These are phyloP conservation scores for Sericinus montela DNA, from an alignment of 2,888 invertebrate species.

Conservation along the genomic window DNA sequence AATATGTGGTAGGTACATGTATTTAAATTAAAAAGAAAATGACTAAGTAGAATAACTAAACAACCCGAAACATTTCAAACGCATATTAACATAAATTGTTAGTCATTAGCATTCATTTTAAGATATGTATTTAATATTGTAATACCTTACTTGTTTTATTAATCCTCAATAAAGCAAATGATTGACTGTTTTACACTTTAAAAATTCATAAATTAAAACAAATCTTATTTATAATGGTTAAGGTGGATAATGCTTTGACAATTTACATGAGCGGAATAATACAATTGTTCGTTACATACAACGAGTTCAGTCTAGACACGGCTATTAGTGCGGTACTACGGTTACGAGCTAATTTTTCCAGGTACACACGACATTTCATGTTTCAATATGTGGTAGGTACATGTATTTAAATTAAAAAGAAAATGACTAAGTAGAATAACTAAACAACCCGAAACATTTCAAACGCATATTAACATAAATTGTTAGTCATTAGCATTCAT, in stretches of 20 bases:
- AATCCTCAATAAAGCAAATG: too few relatives aligned
- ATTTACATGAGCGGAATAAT: not conserved
- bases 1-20: too few relatives aligned
- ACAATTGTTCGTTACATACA: not conserved
- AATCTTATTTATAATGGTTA: not conserved
- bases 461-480: not conserved
- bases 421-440: slow-evolving; percentile 1
- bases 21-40: too few relatives aligned
- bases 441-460: not conserved
- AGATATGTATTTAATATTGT: too few relatives aligned
- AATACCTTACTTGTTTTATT: too few relatives aligned
- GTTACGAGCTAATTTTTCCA: not conserved
- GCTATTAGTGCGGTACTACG: slow-evolving; percentile 5
- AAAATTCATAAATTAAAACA: not conserved
- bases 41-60: too few relatives aligned
- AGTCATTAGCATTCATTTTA: too few relatives aligned
- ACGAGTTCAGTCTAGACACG: slow-evolving; percentile 11
- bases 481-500: too few relatives aligned
- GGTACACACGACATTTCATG: not conserved
- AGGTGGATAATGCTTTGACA: not conserved
- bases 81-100: too few relatives aligned
- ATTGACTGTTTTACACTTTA: too few relatives aligned
- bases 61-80: too few relatives aligned
- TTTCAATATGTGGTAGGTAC: not conserved
- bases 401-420: not conserved